Percentiles rank a stretch among this genome's conserved stretches.
Conservation (phyloP, 2,888 invertebrate species). For the Diaperis boleti region DNA sequence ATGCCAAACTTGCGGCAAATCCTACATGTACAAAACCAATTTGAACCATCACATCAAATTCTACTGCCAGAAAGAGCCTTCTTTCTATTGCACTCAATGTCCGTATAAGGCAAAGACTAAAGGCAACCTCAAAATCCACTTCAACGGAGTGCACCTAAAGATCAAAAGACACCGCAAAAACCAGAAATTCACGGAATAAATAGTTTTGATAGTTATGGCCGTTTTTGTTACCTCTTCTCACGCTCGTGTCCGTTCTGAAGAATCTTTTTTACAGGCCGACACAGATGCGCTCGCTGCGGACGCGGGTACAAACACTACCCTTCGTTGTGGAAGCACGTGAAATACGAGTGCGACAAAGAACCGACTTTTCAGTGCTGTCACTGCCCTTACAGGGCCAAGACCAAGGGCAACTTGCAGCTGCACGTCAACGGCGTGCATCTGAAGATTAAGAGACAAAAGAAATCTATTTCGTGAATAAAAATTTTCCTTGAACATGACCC, state of each 20-base stretch:
- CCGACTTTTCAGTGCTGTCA: conserved; percentile 44
- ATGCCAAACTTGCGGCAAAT: conserved; percentile 45
- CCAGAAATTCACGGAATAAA: conserved; percentile 30
- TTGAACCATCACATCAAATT: conserved; percentile 54
- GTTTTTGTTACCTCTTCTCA: conserved; percentile 14
- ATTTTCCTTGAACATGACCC: background rate
- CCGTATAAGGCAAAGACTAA: conserved; percentile 45
- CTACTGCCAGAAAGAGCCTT: conserved; percentile 63
- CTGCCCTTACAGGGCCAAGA: conserved; percentile 44
- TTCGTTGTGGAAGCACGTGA: conserved; percentile 45
- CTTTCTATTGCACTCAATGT: conserved; percentile 60
- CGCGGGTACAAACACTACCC: conserved; percentile 40
- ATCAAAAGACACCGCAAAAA: conserved; percentile 10
- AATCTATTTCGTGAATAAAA: conserved; percentile 1
- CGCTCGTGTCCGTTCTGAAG: background rate
- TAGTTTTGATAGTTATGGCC: conserved; percentile 10
- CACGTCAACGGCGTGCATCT: conserved; percentile 24
- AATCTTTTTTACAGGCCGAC: conserved; percentile 21
- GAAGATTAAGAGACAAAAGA: conserved; percentile 3
- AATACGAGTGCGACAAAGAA: conserved; percentile 49
- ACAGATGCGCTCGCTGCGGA: conserved; percentile 30
- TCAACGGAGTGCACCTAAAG: conserved; percentile 46
- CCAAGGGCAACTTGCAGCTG: conserved; percentile 41
- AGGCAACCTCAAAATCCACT: conserved; percentile 48
- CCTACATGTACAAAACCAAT: conserved; percentile 44